Evolutionary conservation across 2,888 invertebrate species (phyloP).

Genomic region (Sphecodes monilicornis): DNA sequence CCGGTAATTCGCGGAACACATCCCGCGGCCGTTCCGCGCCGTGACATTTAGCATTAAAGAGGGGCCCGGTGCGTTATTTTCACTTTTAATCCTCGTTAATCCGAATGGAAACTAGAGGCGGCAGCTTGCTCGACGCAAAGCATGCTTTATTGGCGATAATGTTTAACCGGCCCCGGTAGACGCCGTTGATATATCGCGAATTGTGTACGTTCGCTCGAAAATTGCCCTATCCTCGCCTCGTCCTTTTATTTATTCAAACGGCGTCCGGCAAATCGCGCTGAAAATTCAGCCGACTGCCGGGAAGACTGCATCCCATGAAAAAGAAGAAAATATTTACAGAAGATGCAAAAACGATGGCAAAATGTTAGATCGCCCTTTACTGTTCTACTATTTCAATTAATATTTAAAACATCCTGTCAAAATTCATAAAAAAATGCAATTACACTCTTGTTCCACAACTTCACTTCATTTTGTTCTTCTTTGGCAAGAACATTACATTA

Average conservation of each 20-base stretch:
- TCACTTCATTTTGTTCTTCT: too few species aligned
- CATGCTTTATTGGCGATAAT: constrained; percentile 59
- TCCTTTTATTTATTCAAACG: constrained; percentile 29
- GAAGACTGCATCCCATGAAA: not conserved
- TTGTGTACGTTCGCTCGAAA: constrained; percentile 33
- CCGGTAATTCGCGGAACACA: constrained; percentile 47
- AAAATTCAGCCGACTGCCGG: not conserved
- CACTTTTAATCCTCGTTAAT: constrained; percentile 61
- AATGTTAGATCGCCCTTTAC: not conserved
- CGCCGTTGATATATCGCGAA: constrained; percentile 44
- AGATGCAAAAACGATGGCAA: not conserved
- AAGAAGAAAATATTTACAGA: not conserved
- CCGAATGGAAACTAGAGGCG: constrained; percentile 38
- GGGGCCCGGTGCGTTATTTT: constrained; percentile 44
- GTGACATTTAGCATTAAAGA: constrained; percentile 49
- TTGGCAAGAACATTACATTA: not conserved
- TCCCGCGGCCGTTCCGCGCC: constrained; percentile 15
- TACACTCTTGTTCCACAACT: not conserved
- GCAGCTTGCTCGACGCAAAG: constrained; percentile 38
- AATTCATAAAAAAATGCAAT: too few species aligned
- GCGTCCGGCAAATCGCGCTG: constrained; percentile 4
- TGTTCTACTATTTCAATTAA: not conserved
- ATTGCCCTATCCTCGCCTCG: constrained; percentile 14
- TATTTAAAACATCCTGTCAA: not conserved
- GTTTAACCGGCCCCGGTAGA: constrained; percentile 35